phyloP scores from a whole-genome alignment of 2,888 invertebrate genomes.

The Apeira syringaria region DNA sequence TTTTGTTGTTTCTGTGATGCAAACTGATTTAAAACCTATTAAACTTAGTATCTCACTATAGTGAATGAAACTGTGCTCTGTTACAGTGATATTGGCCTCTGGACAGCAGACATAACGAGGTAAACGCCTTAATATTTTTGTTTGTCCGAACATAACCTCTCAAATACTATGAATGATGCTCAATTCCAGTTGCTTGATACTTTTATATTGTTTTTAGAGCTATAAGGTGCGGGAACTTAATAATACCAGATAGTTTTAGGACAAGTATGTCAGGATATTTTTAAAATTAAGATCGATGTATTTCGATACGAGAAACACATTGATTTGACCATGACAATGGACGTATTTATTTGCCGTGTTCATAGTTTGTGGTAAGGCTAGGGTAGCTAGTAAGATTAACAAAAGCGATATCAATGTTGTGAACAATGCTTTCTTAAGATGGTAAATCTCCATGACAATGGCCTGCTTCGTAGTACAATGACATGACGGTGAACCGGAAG shows the following conservation, averaged over 20 bases:
- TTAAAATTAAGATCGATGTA: too few species aligned
- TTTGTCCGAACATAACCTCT: conserved; percentile 83
- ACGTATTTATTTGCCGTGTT: too few species aligned
- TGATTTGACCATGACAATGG: conserved; percentile 7
- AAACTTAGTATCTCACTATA: conserved; percentile 63
- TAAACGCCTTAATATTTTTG: conserved; percentile 83
- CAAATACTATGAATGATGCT: conserved; percentile 63
- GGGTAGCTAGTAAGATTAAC: too few species aligned
- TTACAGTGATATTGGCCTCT: conserved; percentile 67
- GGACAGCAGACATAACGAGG: conserved; percentile 69
- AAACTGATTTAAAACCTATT: conserved; percentile 78
- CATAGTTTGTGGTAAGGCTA: too few species aligned
- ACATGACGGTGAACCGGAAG: conserved; percentile 38
- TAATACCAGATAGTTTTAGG: background rate
- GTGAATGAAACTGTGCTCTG: conserved; percentile 72
- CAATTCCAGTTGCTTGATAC: conserved; percentile 56
- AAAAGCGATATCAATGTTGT: conserved; percentile 2
- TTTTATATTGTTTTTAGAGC: conserved; percentile 9
- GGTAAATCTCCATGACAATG: conserved; percentile 61
- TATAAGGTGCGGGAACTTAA: background rate
- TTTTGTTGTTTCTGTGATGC: conserved; percentile 83
- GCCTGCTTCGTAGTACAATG: conserved; percentile 50
- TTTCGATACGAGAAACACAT: background rate
- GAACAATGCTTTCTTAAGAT: conserved; percentile 33
- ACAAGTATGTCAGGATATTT: too few species aligned